Evolutionary conservation across 2,113 vertebrate species (phyloP).

Genomic region (Proterorhinus semilunaris): DNA sequence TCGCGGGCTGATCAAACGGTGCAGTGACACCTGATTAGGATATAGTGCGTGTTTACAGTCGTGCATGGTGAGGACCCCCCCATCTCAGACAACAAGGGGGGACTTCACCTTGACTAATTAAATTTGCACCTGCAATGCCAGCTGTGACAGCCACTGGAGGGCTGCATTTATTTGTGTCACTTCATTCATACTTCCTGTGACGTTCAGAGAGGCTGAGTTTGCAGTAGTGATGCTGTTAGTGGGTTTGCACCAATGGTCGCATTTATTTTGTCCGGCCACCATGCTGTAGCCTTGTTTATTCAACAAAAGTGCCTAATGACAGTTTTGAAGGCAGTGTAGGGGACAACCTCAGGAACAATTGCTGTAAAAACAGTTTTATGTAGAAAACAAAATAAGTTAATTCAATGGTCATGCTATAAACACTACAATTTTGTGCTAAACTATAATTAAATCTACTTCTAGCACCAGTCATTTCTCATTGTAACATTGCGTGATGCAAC

Average conservation of each 20-base stretch:
- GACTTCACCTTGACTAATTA: conserved; percentile 92
- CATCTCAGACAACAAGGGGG: conserved; percentile 81
- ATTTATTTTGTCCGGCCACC: conserved; percentile 30
- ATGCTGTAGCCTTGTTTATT: conserved; percentile 15
- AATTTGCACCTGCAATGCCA: conserved; percentile 90
- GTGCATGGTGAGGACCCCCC: conserved; percentile 80
- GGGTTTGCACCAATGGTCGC: conserved; percentile 34
- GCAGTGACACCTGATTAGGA: conserved; percentile 91
- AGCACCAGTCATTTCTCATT: not conserved
- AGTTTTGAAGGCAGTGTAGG: conserved; percentile 18
- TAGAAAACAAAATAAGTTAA: not conserved
- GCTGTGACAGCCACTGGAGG: conserved; percentile 84
- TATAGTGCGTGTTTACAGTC: conserved; percentile 91
- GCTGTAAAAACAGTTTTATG: not conserved
- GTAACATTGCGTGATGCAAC: not conserved
- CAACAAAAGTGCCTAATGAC: conserved; percentile 10
- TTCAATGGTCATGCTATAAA: too few species aligned
- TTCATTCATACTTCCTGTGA: conserved; percentile 71
- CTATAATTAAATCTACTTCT: too few species aligned
- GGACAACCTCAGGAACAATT: conserved; percentile 10
- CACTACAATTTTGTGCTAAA: too few species aligned
- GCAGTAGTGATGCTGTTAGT: conserved; percentile 46
- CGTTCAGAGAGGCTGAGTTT: conserved; percentile 62
- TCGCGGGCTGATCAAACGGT: conserved; percentile 90
- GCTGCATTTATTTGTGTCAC: conserved; percentile 77